phyloP scores from a whole-genome alignment of 2,797 vertebrate genomes.

The Anableps anableps region DNA sequence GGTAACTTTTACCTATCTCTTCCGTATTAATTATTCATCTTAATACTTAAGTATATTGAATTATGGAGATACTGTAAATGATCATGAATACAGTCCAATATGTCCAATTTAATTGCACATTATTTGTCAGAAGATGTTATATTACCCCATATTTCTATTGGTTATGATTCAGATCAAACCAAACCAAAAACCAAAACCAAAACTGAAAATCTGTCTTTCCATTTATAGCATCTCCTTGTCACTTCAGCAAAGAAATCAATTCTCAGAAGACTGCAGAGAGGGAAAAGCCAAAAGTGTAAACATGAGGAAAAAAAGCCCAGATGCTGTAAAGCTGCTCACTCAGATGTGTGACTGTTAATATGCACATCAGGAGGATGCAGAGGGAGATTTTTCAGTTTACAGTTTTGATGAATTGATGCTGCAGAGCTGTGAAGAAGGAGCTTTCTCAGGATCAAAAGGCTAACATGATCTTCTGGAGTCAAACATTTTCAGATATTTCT shows the following conservation, averaged over 20 bases:
- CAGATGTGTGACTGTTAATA: constrained; percentile 19
- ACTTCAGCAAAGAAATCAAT: constrained; percentile 18
- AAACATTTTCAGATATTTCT: constrained; percentile 8
- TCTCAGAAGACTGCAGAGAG: constrained; percentile 7
- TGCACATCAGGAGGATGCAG: not conserved
- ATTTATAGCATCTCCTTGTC: constrained; percentile 18
- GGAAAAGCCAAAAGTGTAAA: not conserved
- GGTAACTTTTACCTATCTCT: no score
- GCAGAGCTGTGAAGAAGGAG: not conserved
- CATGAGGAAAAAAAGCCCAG: not conserved
- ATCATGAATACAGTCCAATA: no score
- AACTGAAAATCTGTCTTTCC: constrained; percentile 25
- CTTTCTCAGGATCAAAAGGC: not conserved
- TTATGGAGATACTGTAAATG: not conserved
- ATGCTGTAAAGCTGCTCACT: not conserved
- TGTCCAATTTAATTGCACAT: not conserved
- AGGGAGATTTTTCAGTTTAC: not conserved
- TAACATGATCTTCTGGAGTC: constrained; percentile 6
- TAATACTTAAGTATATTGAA: not conserved
- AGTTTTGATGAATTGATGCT: not conserved
- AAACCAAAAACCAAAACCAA: no score
- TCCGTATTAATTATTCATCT: not conserved
- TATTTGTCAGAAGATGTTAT: not conserved
- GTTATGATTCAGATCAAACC: not conserved
- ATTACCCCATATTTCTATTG: no score